Conservation (phyloP, 1,140 invertebrate species). For the Drosophila mojavensis region DNA sequence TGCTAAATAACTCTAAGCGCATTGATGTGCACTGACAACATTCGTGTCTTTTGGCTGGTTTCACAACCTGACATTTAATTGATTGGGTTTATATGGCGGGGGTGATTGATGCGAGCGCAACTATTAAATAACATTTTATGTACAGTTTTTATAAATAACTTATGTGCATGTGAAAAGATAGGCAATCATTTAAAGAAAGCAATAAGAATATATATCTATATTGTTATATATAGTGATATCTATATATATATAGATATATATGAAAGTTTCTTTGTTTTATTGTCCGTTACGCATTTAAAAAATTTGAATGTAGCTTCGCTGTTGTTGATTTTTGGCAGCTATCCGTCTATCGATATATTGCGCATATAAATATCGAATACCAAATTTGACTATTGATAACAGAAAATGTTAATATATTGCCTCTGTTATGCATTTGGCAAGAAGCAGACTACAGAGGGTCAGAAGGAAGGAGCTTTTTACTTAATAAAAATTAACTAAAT, state of each 20-base stretch:
- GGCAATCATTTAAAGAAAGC: not conserved
- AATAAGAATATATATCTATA: not conserved
- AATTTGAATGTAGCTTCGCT: not conserved
- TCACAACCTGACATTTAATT: slow-evolving; percentile 36
- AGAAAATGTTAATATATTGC: not conserved
- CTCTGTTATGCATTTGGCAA: not conserved
- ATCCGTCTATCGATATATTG: slow-evolving; percentile 8
- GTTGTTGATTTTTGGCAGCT: not conserved
- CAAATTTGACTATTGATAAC: not conserved
- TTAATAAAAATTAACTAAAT: not conserved
- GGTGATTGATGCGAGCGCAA: not conserved
- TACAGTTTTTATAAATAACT: not conserved
- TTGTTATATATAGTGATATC: not conserved
- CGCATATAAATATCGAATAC: slow-evolving; percentile 4
- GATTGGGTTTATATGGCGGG: not conserved
- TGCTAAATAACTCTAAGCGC: slow-evolving; percentile 63
- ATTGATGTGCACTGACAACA: slow-evolving; percentile 28
- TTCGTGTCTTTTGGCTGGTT: not conserved
- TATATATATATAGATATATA: not conserved
- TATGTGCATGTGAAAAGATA: not conserved
- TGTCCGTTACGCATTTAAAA: not conserved
- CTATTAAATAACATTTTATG: not conserved
- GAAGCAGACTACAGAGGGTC: not conserved
- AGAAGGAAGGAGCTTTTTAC: not conserved
- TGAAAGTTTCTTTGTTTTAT: not conserved